Percentiles rank a stretch among this genome's conserved stretches.
Evolutionary conservation across 1,140 invertebrate species (phyloP).

Genomic region (Megalonaias nervosa): DNA sequence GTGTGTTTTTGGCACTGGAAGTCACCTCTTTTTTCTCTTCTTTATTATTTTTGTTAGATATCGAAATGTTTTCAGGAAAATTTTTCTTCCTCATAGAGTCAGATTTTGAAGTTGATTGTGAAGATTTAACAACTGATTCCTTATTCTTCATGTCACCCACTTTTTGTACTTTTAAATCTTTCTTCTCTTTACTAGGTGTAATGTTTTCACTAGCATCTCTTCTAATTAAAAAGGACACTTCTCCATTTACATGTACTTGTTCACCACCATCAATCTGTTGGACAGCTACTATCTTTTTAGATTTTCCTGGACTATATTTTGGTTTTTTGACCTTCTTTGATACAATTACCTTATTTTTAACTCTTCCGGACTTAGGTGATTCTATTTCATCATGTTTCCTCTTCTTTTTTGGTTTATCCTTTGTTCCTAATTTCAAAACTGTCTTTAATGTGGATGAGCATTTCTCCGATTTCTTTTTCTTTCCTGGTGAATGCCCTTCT

Average conservation of each 20-base stretch:
- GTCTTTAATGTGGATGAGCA: not conserved
- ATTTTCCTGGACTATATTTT: not conserved
- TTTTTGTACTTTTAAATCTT: too few species aligned
- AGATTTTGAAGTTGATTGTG: too few species aligned
- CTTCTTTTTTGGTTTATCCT: not conserved
- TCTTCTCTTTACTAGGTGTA: too few species aligned
- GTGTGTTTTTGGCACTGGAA: not conserved
- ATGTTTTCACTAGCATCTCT: too few species aligned
- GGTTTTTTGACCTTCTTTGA: constrained; percentile 1
- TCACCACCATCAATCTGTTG: too few species aligned
- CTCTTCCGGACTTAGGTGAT: not conserved
- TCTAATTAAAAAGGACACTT: too few species aligned
- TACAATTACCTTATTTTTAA: constrained; percentile 1
- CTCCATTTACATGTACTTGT: too few species aligned
- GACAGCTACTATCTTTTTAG: not conserved
- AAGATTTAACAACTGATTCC: too few species aligned
- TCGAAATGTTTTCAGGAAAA: not conserved
- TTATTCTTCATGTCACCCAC: too few species aligned
- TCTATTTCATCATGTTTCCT: constrained; percentile 9
- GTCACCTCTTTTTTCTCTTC: not conserved
- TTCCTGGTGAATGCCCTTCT: too few species aligned
- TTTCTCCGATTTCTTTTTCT: too few species aligned
- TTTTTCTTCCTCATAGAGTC: too few species aligned
- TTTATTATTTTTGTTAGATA: not conserved
- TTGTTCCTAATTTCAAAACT: not conserved